phyloP scores from a whole-genome alignment of 2,113 vertebrate species.

The Galeopterus variegatus region DNA sequence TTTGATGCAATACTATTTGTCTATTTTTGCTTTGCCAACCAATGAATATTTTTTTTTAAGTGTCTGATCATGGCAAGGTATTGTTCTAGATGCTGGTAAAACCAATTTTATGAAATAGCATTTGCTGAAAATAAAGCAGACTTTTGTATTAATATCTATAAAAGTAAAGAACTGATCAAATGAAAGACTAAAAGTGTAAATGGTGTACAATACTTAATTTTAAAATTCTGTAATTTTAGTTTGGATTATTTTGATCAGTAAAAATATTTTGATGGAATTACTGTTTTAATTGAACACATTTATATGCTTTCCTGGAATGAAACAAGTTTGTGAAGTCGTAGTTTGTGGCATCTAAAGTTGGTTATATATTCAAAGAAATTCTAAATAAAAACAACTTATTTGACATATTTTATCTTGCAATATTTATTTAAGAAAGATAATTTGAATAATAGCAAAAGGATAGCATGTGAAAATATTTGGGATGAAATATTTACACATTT shows the following conservation, averaged over 20 bases:
- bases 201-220: neutral
- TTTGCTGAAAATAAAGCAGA: neutral
- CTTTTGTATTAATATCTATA: neutral
- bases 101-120: neutral
- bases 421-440: neutral
- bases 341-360: neutral
- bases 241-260: neutral
- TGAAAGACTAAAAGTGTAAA: neutral
- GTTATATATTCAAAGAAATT: neutral
- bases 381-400: neutral
- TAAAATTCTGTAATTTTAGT: neutral
- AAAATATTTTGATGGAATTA: neutral
- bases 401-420: neutral
- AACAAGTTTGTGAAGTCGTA: neutral
- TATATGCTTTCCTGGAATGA: neutral
- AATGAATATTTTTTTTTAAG: neutral
- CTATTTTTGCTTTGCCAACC: neutral
- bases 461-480: neutral
- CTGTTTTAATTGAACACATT: neutral
- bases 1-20: neutral
- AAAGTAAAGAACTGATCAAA: neutral
- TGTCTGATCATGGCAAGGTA: neutral
- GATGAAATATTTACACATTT: neutral
- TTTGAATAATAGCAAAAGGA: neutral
- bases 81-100: neutral